A percentile compares a stretch with the other conserved stretches of the same genome.
phyloP scores from a whole-genome alignment of 2,888 invertebrate species.

The Acleris sparsana region DNA sequence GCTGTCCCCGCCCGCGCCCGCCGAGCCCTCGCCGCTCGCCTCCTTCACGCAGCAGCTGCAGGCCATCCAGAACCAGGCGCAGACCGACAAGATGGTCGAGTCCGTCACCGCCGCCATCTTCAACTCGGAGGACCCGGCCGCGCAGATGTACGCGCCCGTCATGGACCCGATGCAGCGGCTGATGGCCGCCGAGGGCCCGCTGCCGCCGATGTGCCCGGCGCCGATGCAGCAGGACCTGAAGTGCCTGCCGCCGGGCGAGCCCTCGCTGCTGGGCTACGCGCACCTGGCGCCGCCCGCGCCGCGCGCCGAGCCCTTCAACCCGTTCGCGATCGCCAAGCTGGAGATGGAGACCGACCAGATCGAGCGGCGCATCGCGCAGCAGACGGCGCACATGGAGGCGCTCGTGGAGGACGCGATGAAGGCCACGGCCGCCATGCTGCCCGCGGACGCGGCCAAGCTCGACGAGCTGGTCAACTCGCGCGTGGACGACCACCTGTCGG shows the following conservation, averaged over 20 bases:
- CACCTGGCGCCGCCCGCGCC: constrained; percentile 40
- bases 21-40: constrained; percentile 63
- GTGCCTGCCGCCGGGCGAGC: constrained; percentile 49
- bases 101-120: constrained; percentile 79
- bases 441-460: constrained; percentile 61
- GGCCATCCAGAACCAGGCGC: constrained; percentile 76
- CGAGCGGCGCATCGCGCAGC: constrained; percentile 67
- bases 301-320: constrained; percentile 61
- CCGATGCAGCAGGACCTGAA: constrained; percentile 63
- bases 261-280: constrained; percentile 60
- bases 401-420: constrained; percentile 78
- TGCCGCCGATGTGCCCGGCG: constrained; percentile 6
- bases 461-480: constrained; percentile 81
- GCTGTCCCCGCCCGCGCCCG: constrained; percentile 77
- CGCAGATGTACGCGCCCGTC: constrained; percentile 62
- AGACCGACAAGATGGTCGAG: constrained; percentile 81
- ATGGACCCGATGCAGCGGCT: constrained; percentile 64
- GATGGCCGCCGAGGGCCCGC: constrained; percentile 51
- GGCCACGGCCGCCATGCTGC: constrained; percentile 72
- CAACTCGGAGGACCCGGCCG: constrained; percentile 66
- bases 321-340: constrained; percentile 71
- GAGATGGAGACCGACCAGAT: constrained; percentile 67
- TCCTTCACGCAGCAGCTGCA: constrained; percentile 77
- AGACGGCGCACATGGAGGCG: constrained; percentile 76
- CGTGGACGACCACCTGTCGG: constrained; percentile 72